Conservation (phyloP, 2,113 vertebrate species). For the Gallinago jamesoni region DNA sequence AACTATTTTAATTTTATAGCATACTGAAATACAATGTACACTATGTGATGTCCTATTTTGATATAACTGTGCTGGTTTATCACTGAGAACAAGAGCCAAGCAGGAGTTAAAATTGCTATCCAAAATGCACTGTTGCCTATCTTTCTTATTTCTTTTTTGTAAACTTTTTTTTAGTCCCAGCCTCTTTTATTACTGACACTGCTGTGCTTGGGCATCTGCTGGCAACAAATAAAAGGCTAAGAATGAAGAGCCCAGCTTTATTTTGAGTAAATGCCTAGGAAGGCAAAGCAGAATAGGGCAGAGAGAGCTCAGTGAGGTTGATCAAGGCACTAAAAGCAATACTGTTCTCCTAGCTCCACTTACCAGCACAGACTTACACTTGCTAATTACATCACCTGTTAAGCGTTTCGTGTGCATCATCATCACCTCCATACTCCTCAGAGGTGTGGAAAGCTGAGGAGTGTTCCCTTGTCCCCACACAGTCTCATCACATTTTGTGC, state of each 20-base stretch:
- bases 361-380: not conserved
- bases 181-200: not conserved
- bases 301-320: not conserved
- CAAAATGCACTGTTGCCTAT: not conserved
- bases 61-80: not conserved
- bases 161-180: not conserved
- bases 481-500: not conserved
- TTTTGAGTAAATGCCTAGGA: not conserved
- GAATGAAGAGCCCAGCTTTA: not conserved
- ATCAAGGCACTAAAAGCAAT: not conserved
- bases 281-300: not conserved
- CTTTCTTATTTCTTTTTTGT: not conserved
- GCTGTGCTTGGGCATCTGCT: not conserved
- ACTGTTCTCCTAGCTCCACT: not conserved
- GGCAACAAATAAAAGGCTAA: not conserved
- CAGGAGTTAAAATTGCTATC: not conserved
- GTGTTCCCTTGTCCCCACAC: not conserved
- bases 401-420: not conserved
- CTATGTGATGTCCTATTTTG: not conserved
- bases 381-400: not conserved
- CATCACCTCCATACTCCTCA: not conserved
- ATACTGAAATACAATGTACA: not conserved
- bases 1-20: not conserved
- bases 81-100: not conserved
- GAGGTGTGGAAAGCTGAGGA: not conserved